Conservation (phyloP, 2,797 vertebrate species). For the Rhabdophis nuchalis region DNA sequence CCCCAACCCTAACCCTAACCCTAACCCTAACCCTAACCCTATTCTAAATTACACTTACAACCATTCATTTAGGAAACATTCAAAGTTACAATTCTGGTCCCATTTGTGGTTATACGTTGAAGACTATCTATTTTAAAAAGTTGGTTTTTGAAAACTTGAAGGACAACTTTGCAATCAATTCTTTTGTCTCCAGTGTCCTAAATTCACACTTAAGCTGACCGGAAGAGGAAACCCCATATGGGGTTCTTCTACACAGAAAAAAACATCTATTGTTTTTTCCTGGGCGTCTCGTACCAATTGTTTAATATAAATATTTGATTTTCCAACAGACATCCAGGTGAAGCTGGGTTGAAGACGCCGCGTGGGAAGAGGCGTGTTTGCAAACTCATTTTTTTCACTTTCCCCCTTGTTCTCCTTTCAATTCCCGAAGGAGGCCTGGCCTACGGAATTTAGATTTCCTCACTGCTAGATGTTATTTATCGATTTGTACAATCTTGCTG, state of each 20-base stretch:
- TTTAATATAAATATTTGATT: slow-evolving; percentile 22
- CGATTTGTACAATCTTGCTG: background rate
- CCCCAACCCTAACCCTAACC: too few species aligned
- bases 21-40: too few species aligned
- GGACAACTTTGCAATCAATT: background rate
- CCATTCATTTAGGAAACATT: background rate
- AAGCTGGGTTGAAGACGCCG: background rate
- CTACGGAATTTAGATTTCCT: background rate
- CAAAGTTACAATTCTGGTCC: background rate
- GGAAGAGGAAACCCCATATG: background rate
- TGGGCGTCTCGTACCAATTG: background rate
- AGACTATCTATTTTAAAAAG: background rate
- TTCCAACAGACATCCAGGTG: background rate
- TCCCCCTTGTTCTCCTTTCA: background rate
- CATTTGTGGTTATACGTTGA: background rate
- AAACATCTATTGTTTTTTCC: background rate
- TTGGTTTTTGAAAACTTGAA: background rate
- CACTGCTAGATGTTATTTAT: background rate
- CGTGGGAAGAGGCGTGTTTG: background rate
- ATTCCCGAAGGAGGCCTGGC: background rate
- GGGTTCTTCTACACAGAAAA: background rate
- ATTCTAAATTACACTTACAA: background rate
- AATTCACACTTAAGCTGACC: background rate
- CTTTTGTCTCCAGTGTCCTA: background rate
- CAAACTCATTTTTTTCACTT: too few species aligned